Evolutionary conservation across 2,797 vertebrate genomes (phyloP).

Genomic region (Dicrostonyx torquatus): DNA sequence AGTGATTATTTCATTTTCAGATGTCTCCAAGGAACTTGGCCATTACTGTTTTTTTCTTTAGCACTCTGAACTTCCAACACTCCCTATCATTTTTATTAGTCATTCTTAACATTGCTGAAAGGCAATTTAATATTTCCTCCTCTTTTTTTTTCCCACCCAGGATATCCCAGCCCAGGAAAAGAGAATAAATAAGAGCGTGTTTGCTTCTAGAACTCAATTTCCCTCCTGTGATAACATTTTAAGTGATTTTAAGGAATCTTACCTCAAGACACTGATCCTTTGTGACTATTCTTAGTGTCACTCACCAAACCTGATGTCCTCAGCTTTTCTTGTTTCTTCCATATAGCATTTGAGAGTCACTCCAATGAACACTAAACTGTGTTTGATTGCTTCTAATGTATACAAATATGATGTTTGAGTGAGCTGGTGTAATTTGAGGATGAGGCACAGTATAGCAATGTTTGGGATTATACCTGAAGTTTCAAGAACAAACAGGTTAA

Average conservation of each 20-base stretch:
- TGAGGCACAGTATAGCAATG: too few relatives aligned
- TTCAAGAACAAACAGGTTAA: background rate
- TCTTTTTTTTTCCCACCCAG: background rate
- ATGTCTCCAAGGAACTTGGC: conserved; percentile 29
- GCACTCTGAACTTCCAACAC: conserved; percentile 15
- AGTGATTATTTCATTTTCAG: conserved; percentile 68
- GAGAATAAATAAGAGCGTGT: background rate
- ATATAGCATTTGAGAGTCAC: background rate
- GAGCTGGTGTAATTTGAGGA: background rate
- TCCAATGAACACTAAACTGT: background rate
- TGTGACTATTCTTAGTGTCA: background rate
- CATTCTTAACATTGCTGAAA: background rate
- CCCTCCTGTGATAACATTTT: background rate
- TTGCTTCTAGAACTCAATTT: background rate
- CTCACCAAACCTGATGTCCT: background rate
- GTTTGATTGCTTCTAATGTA: background rate
- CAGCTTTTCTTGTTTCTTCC: background rate
- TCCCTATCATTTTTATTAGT: conserved; percentile 47
- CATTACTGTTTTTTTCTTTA: conserved; percentile 11
- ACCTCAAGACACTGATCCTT: background rate
- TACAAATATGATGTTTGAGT: background rate
- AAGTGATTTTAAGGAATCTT: background rate
- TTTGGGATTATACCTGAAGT: background rate
- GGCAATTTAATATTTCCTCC: background rate
- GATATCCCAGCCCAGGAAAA: background rate